Evolutionary conservation across 2,113 vertebrate species (phyloP).

Genomic region (Zapornia atra): DNA sequence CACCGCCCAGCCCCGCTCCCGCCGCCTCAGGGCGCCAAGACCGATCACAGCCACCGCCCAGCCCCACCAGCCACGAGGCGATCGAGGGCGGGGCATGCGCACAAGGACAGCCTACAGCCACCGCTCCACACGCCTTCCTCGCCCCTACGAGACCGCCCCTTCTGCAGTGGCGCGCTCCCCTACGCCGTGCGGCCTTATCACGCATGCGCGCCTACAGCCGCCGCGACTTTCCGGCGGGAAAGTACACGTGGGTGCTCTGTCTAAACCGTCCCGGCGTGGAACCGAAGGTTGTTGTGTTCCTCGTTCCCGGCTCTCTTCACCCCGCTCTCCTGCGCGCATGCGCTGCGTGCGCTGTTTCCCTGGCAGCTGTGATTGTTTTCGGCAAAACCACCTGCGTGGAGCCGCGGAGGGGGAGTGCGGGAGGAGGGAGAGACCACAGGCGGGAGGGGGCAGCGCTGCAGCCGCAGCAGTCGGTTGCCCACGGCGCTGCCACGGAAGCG

Average conservation of each 20-base stretch:
- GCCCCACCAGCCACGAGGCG: accelerated
- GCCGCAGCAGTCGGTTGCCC: no score
- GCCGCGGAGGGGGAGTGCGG: background rate
- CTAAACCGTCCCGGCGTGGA: background rate
- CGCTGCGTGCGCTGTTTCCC: background rate
- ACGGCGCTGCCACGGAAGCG: background rate
- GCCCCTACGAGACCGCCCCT: accelerated
- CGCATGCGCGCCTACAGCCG: background rate
- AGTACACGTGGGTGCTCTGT: accelerated
- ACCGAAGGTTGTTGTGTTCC: no score
- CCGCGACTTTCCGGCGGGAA: background rate
- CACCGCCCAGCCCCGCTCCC: accelerated
- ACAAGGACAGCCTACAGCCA: accelerated
- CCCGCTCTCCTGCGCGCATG: background rate
- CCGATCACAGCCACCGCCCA: background rate
- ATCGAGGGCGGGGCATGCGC: accelerated
- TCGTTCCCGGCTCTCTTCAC: background rate
- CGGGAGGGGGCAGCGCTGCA: background rate
- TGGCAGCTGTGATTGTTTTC: slow-evolving; percentile 31
- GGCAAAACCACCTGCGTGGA: background rate
- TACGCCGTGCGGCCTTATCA: accelerated
- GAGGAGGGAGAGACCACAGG: background rate
- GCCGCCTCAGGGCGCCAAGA: no score
- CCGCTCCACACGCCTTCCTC: accelerated
- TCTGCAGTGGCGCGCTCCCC: accelerated